phyloP scores from a whole-genome alignment of 1,140 invertebrate genomes.

The Tachypleus tridentatus region DNA sequence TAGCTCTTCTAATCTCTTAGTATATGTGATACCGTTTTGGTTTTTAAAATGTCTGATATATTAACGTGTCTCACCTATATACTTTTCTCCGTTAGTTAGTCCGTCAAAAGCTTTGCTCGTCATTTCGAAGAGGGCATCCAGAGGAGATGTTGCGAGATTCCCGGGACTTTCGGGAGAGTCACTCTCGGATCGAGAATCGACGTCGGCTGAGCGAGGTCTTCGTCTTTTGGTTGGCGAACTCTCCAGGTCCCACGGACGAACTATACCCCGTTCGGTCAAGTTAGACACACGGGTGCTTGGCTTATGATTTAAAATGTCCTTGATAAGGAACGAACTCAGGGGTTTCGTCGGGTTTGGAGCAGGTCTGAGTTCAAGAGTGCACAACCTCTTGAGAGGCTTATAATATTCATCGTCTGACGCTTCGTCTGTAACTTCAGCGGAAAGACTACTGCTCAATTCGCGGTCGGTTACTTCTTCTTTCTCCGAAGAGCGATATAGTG shows the following conservation, averaged over 20 bases:
- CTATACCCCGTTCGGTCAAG: slow-evolving; percentile 43
- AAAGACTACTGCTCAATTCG: too few species aligned
- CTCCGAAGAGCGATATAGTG: too few species aligned
- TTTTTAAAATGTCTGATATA: too few species aligned
- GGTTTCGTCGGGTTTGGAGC: slow-evolving; percentile 19
- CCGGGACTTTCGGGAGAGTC: slow-evolving; percentile 29
- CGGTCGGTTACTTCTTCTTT: too few species aligned
- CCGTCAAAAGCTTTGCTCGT: slow-evolving; percentile 94
- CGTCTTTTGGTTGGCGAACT: slow-evolving; percentile 21
- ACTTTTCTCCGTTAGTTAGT: slow-evolving; percentile 54
- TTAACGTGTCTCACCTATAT: slow-evolving; percentile 17
- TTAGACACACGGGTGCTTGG: slow-evolving; percentile 33
- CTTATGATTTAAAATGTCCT: slow-evolving; percentile 78
- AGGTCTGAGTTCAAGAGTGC: slow-evolving; percentile 9
- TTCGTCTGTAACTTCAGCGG: too few species aligned
- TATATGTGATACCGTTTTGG: too few species aligned
- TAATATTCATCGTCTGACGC: slow-evolving; percentile 18
- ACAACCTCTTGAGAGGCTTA: slow-evolving; percentile 17
- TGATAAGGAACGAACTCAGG: slow-evolving; percentile 66
- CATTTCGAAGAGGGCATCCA: slow-evolving; percentile 94
- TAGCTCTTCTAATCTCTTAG: too few species aligned
- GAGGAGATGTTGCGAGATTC: slow-evolving; percentile 50
- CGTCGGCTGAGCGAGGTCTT: slow-evolving; percentile 28
- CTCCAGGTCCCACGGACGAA: slow-evolving; percentile 72
- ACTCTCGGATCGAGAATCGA: slow-evolving; percentile 34